These are phyloP conservation scores for Patiria pectinifera DNA, from an alignment of 53 echinoderm and acorn worm species.

Conservation along the genomic window DNA sequence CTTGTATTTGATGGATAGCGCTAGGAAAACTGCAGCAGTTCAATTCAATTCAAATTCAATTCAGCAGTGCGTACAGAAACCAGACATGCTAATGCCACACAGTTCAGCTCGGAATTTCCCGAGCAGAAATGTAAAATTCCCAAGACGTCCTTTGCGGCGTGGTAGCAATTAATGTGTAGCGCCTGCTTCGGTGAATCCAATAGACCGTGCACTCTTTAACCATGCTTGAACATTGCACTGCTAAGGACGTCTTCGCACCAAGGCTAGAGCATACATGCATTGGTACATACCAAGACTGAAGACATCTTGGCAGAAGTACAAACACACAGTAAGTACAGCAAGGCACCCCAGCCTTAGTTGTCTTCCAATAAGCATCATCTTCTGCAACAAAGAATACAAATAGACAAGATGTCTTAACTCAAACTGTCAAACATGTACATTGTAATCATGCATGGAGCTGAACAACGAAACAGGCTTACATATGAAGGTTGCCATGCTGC, in stretches of 20 bases:
- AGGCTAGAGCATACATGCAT: not conserved
- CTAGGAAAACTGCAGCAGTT: too few species aligned
- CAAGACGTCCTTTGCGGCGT: too few species aligned
- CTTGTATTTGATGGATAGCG: too few species aligned
- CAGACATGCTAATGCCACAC: too few species aligned
- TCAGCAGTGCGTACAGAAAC: too few species aligned
- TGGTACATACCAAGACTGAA: not conserved
- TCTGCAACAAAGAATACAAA: not conserved
- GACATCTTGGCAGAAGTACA: not conserved
- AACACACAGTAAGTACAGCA: not conserved
- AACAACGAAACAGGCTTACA: too few species aligned
- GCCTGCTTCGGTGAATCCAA: not conserved
- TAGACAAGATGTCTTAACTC: not conserved
- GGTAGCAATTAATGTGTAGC: too few species aligned
- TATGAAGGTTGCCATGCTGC: too few species aligned
- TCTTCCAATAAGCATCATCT: not conserved
- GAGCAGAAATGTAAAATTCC: too few species aligned
- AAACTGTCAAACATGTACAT: not conserved
- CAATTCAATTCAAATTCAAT: too few species aligned
- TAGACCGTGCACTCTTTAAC: not conserved
- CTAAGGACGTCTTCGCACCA: not conserved
- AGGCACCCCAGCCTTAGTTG: not conserved
- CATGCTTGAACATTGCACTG: not conserved
- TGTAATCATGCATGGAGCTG: too few species aligned
- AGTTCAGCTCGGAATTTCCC: too few species aligned